A percentile compares a stretch with the other conserved stretches of the same genome.
These are phyloP conservation scores for Anguilla japonica DNA, from an alignment of 2,113 vertebrate species.

Conservation along the genomic window DNA sequence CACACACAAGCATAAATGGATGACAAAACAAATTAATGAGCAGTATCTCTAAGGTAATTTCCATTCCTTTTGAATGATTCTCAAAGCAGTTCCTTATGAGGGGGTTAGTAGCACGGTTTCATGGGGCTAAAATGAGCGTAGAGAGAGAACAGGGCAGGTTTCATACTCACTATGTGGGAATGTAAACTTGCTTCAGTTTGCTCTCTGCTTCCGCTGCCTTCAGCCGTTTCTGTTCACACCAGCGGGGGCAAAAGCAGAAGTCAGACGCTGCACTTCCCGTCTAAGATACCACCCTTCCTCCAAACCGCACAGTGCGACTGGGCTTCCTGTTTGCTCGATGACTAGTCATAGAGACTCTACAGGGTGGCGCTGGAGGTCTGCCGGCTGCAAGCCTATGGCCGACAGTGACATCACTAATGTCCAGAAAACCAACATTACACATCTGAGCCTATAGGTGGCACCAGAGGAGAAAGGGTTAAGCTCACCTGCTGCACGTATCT, in stretches of 20 bases:
- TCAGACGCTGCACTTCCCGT: background rate
- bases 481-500: conserved; percentile 98
- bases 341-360: background rate
- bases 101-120: too few species aligned
- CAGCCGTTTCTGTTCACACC: conserved; percentile 82
- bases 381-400: background rate
- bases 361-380: background rate
- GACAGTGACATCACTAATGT: background rate
- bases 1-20: background rate
- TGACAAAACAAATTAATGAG: background rate
- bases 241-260: conserved; percentile 40
- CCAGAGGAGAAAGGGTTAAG: background rate
- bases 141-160: background rate
- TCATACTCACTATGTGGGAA: conserved; percentile 95
- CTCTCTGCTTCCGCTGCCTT: conserved; percentile 97
- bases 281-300: background rate
- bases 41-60: too few species aligned
- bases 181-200: conserved; percentile 98
- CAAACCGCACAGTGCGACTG: background rate
- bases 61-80: background rate
- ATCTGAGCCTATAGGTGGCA: background rate
- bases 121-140: too few species aligned
- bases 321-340: background rate
- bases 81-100: too few species aligned
- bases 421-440: background rate